Base-by-base conservation (phyloP, 1,140 invertebrate genomes). In the Eurosta solidaginis region DNA sequence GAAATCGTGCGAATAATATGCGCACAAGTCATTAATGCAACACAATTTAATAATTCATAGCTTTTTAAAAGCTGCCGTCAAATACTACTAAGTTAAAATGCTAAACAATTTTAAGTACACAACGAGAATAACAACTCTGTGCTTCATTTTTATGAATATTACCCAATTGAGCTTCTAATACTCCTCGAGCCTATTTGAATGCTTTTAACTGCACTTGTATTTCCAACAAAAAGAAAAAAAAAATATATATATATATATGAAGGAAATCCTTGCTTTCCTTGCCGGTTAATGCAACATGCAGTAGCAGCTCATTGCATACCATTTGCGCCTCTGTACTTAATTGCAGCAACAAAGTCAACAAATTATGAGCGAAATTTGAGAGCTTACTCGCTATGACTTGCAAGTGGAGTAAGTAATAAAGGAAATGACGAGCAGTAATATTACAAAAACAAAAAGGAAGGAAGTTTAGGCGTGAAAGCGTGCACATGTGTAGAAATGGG, bases 281-380 rank as follows among this genome's bases (percentile, higher is more conserved):
- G 33, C 17, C 59, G 33, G 1, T 68, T 40, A 29, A 68, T 68
- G 59, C 59, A 68, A 68, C 33, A 68, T 68, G 27, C 22, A 68
- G 59, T 33, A 68, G 50, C 50, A 25, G 29, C 59, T 29, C 27
- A n/a, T 17, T 40, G 14, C n/a, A 20, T 7, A 20, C 9, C 59
- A 40, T 33, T 22, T n/a, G 59, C 33, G 59, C 33, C 3, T 17
- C 3, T 22, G 20, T 40, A 42, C 0, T 40, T 68, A 68, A 68
- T 68, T 68, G 59, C 59, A 68, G 33, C 59, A 68, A 68, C 59
- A 68, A 68, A 68, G 59, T 68, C 59, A 20, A 33, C 59, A 68
- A 68, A 68, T 68, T 68, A 68, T 68, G 59, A 68, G 59, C 59
- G 33, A 68, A 36, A 40, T 40, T 68, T 68, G 40, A 68, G 40